phyloP scores from a whole-genome alignment of 1,140 invertebrate genomes.

The Zaprionus ornatus region DNA sequence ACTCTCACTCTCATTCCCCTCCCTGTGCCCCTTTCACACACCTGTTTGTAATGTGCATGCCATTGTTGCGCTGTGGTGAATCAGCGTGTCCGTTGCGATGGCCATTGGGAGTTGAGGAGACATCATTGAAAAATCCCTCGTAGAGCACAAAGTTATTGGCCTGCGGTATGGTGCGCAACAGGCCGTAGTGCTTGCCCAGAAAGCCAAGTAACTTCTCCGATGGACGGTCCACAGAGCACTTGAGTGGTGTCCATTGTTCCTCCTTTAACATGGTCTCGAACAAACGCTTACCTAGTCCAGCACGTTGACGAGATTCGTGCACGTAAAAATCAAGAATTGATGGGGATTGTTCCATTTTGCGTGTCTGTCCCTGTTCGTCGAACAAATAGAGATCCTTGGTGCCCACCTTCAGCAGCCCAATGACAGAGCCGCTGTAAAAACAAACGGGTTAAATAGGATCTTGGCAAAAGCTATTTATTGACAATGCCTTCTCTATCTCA shows the following conservation, averaged over 20 bases:
- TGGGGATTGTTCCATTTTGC: constrained; percentile 88
- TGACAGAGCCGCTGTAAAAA: constrained; percentile 86
- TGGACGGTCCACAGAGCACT: constrained; percentile 95
- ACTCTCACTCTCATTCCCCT: neutral
- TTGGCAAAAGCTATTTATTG: too few species aligned
- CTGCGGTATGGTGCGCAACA: constrained; percentile 90
- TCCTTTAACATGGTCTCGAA: constrained; percentile 92
- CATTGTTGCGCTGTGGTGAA: constrained; percentile 47
- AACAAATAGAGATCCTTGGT: constrained; percentile 93
- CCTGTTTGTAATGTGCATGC: constrained; percentile 79
- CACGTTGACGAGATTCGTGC: constrained; percentile 90
- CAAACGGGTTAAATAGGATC: too few species aligned
- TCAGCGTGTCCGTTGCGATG: constrained; percentile 57
- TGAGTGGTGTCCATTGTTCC: constrained; percentile 88
- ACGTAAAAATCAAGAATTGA: constrained; percentile 96
- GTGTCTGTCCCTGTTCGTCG: constrained; percentile 88
- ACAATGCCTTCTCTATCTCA: too few species aligned
- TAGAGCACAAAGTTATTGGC: constrained; percentile 96
- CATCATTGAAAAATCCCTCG: constrained; percentile 90
- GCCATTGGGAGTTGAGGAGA: constrained; percentile 60
- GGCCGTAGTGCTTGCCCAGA: constrained; percentile 91
- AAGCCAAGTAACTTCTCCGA: constrained; percentile 94
- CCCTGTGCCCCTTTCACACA: constrained; percentile 42
- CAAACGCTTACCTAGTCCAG: constrained; percentile 90
- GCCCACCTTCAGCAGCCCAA: constrained; percentile 93